Conservation (phyloP, 2,797 vertebrate species). For the Thaleichthys pacificus region DNA sequence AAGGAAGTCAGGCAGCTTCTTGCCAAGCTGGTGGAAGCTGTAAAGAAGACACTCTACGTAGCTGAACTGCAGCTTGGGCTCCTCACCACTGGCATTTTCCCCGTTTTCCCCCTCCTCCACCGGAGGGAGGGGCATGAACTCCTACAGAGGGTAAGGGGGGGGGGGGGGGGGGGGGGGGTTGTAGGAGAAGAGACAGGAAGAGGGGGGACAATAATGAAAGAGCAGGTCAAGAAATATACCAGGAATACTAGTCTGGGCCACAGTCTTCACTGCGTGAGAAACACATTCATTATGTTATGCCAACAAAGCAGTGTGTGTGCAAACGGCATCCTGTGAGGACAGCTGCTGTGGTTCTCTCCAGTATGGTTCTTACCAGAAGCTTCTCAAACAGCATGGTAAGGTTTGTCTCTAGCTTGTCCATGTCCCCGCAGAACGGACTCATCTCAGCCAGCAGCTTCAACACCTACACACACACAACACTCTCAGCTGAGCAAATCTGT, state of each 20-base stretch:
- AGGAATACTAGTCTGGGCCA: not conserved
- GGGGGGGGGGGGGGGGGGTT: conserved; percentile 27
- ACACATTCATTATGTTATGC: not conserved
- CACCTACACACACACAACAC: conserved; percentile 74
- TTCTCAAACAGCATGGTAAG: conserved; percentile 95
- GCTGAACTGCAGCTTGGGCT: conserved; percentile 97
- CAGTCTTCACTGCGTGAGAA: not conserved
- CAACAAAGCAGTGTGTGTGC: not conserved
- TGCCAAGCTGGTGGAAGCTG: conserved; percentile 94
- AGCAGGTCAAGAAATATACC: not conserved
- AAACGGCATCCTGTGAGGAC: not conserved
- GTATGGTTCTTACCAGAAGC: conserved; percentile 84
- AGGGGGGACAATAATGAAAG: not conserved
- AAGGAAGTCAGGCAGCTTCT: conserved; percentile 95
- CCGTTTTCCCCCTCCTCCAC: conserved; percentile 94
- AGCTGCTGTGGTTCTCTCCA: not conserved
- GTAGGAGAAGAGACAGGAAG: too few relatives aligned
- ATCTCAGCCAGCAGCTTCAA: conserved; percentile 97
- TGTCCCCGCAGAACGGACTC: conserved; percentile 97
- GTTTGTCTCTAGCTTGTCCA: conserved; percentile 97
- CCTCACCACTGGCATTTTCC: conserved; percentile 87
- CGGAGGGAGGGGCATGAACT: conserved; percentile 96
- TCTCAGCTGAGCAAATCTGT: conserved; percentile 30
- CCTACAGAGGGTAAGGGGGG: conserved; percentile 67
- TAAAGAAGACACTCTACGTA: conserved; percentile 96